Evolutionary conservation across 2,888 invertebrate species (phyloP).

Genomic region (Limnephilus rhombicus): DNA sequence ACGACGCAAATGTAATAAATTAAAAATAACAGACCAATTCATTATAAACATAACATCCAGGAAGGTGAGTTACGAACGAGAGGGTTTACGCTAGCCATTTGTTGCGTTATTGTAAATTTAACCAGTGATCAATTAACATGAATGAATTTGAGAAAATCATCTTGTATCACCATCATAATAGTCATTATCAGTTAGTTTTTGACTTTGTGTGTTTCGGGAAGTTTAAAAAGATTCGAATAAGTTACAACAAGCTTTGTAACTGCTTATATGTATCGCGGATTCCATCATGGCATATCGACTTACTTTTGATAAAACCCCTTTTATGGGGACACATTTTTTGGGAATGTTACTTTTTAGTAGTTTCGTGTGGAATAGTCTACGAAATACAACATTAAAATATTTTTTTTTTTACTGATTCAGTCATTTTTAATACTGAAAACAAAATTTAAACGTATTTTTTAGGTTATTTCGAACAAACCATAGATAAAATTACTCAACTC

Average conservation of each 20-base stretch:
- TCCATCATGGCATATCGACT: background rate
- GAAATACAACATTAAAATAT: no score
- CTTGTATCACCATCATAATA: background rate
- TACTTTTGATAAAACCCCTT: no score
- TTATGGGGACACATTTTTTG: no score
- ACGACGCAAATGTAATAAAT: conserved; percentile 27
- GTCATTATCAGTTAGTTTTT: background rate
- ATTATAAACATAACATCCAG: conserved; percentile 27
- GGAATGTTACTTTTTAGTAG: no score
- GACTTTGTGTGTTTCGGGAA: background rate
- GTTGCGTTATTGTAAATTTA: background rate
- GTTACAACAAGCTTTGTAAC: background rate
- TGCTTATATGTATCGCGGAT: background rate
- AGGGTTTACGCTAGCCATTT: background rate
- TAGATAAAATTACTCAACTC: no score
- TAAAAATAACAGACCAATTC: conserved; percentile 22
- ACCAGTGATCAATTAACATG: background rate
- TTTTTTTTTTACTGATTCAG: no score
- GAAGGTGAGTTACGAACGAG: background rate
- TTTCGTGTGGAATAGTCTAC: no score
- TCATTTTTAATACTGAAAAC: no score
- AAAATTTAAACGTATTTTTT: no score
- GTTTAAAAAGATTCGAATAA: background rate
- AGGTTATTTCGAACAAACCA: no score
- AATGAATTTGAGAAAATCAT: background rate